phyloP scores from a whole-genome alignment of 2,113 vertebrate species.

The Hassar affinis region DNA sequence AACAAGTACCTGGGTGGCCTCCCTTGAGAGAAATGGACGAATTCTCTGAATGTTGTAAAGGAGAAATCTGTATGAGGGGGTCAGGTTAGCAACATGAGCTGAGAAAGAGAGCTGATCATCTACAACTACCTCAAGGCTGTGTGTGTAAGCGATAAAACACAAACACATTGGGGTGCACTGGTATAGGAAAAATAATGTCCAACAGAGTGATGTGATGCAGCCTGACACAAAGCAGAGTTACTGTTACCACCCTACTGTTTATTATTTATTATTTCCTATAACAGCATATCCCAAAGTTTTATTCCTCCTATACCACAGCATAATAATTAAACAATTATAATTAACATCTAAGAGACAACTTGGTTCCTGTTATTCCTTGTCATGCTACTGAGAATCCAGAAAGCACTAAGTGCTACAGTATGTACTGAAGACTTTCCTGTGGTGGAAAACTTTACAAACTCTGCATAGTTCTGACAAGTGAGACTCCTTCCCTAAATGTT shows the following conservation, averaged over 20 bases:
- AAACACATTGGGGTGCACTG: neutral
- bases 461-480: neutral
- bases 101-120: too few relatives aligned
- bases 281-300: neutral
- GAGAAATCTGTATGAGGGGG: too few relatives aligned
- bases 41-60: too few relatives aligned
- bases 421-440: neutral
- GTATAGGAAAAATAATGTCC: neutral
- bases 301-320: neutral
- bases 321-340: neutral
- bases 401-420: neutral
- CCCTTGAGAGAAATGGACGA: too few relatives aligned
- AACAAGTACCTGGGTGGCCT: too few relatives aligned
- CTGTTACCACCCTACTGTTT: neutral
- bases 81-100: too few relatives aligned
- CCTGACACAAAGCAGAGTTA: neutral
- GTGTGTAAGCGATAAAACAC: neutral
- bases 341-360: neutral
- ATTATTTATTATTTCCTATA: neutral
- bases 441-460: neutral
- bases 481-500: neutral
- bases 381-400: neutral
- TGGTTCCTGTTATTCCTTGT: neutral
- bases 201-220: neutral
- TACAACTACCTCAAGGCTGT: too few relatives aligned